These are phyloP conservation scores for Yponomeuta evonymella DNA, from an alignment of 2,888 invertebrate species.

Conservation along the genomic window DNA sequence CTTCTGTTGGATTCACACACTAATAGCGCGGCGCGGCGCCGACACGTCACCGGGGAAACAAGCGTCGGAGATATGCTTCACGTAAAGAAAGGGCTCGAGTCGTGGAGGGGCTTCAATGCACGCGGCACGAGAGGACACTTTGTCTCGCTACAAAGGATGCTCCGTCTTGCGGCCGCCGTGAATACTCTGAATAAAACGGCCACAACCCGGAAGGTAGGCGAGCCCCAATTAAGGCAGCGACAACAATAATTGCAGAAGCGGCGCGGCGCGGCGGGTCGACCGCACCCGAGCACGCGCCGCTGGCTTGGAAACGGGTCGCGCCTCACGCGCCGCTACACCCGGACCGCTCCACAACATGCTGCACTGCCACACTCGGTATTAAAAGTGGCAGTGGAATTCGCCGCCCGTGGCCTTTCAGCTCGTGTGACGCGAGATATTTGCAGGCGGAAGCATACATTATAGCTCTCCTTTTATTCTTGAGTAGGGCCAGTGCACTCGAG, in stretches of 20 bases:
- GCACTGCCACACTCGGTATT: too few species aligned
- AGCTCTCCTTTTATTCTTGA: neutral
- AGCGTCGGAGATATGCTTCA: neutral
- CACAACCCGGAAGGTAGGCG: neutral
- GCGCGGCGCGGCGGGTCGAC: neutral
- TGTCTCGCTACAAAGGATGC: neutral
- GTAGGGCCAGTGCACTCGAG: neutral
- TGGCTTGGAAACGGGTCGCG: neutral
- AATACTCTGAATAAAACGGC: neutral
- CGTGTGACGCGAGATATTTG: too few species aligned
- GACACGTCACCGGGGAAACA: neutral
- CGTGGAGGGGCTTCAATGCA: neutral
- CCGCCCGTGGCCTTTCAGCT: too few species aligned
- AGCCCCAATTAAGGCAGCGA: conserved; percentile 1
- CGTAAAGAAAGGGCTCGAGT: neutral
- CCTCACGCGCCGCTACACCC: neutral
- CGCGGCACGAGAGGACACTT: conserved; percentile 6
- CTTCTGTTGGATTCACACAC: neutral
- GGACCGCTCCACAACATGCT: neutral
- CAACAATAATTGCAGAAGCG: neutral
- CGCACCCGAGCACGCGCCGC: neutral
- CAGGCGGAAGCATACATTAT: neutral
- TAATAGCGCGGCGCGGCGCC: neutral
- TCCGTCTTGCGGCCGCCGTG: neutral
- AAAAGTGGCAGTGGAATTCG: too few species aligned